Percentiles rank a stretch among this genome's conserved stretches.
Evolutionary conservation across 92 coral and sea anemone species (phyloP).

Genomic region (Metridium senile): DNA sequence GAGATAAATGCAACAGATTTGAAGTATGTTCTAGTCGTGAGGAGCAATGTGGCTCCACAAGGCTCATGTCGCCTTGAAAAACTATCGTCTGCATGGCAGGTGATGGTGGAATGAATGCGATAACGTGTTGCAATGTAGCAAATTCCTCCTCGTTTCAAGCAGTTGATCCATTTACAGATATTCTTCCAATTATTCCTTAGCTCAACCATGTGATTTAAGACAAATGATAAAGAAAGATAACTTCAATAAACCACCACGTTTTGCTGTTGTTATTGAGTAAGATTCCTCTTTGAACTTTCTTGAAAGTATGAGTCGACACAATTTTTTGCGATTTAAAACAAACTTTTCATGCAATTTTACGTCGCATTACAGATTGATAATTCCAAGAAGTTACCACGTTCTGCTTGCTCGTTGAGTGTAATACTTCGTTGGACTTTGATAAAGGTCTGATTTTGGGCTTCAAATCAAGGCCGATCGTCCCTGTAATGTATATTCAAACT

Average conservation of each 20-base stretch:
- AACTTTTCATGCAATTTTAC: too few relatives aligned
- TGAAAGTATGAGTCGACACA: not conserved
- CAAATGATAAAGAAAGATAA: not conserved
- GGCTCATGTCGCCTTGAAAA: constrained; percentile 5
- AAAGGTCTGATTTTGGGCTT: too few relatives aligned
- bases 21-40: not conserved
- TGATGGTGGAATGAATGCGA: constrained; percentile 20
- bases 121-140: constrained; percentile 30
- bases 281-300: not conserved
- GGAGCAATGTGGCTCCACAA: not conserved
- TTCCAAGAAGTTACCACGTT: too few relatives aligned
- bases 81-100: constrained; percentile 13
- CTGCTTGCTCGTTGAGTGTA: too few relatives aligned
- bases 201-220: not conserved
- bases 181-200: not conserved
- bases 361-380: too few relatives aligned
- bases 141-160: not conserved
- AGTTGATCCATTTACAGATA: not conserved
- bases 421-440: too few relatives aligned
- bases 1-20: constrained; percentile 2
- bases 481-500: too few relatives aligned
- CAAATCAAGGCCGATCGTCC: too few relatives aligned
- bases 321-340: too few relatives aligned
- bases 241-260: not conserved
- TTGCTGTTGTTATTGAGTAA: not conserved